Conservation (phyloP, 2,888 invertebrate species). For the Taenaris catops region DNA sequence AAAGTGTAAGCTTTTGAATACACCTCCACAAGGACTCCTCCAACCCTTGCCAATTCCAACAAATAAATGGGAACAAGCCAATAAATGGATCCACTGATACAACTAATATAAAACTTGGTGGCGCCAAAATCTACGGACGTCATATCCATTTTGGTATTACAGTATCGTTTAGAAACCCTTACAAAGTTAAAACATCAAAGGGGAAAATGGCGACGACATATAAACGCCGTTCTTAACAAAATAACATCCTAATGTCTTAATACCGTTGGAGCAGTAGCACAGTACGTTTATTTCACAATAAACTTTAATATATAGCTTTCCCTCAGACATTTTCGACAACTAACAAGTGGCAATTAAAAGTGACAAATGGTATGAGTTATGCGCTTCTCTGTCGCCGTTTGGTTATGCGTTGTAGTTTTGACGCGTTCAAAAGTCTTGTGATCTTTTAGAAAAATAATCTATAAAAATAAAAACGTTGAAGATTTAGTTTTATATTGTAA, state of each 20-base stretch:
- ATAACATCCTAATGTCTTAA: conserved; percentile 58
- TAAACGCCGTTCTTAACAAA: conserved; percentile 49
- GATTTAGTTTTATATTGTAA: conserved; percentile 6
- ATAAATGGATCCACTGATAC: too few relatives aligned
- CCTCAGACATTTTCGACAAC: conserved; percentile 61
- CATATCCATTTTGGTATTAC: conserved; percentile 3
- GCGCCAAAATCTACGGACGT: conserved; percentile 9
- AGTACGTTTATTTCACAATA: conserved; percentile 62
- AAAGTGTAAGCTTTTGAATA: too few relatives aligned
- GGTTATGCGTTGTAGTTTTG: conserved; percentile 45
- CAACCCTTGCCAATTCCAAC: too few relatives aligned
- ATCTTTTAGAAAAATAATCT: conserved; percentile 13
- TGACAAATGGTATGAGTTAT: conserved; percentile 74
- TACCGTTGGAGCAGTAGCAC: conserved; percentile 29
- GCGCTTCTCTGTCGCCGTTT: conserved; percentile 37
- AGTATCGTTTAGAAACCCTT: not conserved
- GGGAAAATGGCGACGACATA: conserved; percentile 37
- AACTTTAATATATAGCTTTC: conserved; percentile 65
- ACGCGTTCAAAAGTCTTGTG: conserved; percentile 47
- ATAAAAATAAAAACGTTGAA: not conserved
- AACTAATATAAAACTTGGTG: too few relatives aligned
- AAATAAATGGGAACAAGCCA: too few relatives aligned
- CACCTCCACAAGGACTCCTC: too few relatives aligned
- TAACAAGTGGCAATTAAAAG: conserved; percentile 76
- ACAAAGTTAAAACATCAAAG: conserved; percentile 36